These are phyloP conservation scores for Pegoplata infirma DNA, from an alignment of 2,888 invertebrate species.

Conservation along the genomic window DNA sequence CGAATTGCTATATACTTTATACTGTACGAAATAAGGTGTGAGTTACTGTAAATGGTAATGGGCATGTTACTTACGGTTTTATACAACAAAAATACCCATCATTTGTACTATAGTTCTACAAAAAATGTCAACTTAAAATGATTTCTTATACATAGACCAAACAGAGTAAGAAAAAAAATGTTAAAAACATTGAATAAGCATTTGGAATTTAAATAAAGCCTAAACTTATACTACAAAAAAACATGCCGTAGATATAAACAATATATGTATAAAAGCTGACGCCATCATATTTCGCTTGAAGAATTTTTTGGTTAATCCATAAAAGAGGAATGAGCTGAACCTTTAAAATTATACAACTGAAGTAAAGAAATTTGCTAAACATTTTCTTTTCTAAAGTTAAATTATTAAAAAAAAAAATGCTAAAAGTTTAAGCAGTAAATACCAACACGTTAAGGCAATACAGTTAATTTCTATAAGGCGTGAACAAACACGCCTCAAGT, in stretches of 20 bases:
- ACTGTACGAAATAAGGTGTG: too few relatives aligned
- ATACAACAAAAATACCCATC: background rate
- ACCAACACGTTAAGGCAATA: conserved; percentile 61
- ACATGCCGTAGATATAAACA: background rate
- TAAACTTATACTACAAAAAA: conserved; percentile 21
- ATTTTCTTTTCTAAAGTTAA: background rate
- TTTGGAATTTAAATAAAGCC: conserved; percentile 58
- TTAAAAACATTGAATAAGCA: conserved; percentile 29
- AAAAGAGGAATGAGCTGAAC: background rate
- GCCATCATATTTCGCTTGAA: conserved; percentile 49
- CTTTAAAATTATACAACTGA: background rate
- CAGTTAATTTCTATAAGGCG: conserved; percentile 61
- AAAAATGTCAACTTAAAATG: conserved; percentile 54
- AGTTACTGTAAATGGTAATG: too few relatives aligned
- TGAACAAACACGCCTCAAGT: conserved; percentile 61
- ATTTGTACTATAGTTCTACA: background rate
- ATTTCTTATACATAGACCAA: conserved; percentile 40
- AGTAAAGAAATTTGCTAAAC: background rate
- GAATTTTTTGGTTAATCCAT: background rate
- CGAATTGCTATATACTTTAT: too few relatives aligned
- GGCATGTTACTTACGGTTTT: too few relatives aligned
- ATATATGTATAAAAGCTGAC: conserved; percentile 32
- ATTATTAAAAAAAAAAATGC: conserved; percentile 32
- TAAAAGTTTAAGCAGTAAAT: conserved; percentile 46
- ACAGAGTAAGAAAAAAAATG: conserved; percentile 5